Percentiles rank a stretch among this genome's conserved stretches.
Evolutionary conservation across 2,797 vertebrate genomes (phyloP).

Genomic region (Coendou prehensilis): DNA sequence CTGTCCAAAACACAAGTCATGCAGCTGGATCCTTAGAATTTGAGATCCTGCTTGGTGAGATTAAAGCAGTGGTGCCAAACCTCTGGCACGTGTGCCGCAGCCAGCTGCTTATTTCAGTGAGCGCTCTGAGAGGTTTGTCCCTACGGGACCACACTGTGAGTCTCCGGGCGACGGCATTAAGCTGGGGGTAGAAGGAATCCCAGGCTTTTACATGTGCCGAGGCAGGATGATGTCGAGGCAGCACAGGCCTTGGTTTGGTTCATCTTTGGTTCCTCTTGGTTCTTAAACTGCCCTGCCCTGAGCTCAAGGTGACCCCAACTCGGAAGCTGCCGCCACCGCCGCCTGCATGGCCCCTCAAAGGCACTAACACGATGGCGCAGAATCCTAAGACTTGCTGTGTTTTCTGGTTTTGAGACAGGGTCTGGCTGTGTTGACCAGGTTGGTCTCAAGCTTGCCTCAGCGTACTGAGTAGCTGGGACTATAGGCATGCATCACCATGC

Average conservation of each 20-base stretch:
- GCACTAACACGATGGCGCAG: neutral
- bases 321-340: neutral
- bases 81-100: too few species aligned
- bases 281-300: neutral
- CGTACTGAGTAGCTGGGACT: neutral
- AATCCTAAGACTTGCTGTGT: neutral
- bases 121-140: too few species aligned
- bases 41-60: neutral
- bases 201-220: rapidly evolving
- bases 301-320: neutral
- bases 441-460: neutral
- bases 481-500: too few species aligned
- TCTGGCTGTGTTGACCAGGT: neutral
- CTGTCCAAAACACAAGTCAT: neutral
- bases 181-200: neutral
- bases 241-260: neutral
- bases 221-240: neutral
- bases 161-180: neutral
- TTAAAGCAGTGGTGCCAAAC: neutral
- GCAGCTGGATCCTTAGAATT: neutral
- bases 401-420: neutral
- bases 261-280: neutral
- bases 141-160: too few species aligned
- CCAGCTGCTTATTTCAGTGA: too few species aligned
- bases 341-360: rapidly evolving